Base-by-base conservation (phyloP, 2,113 vertebrate genomes). In the Leptobrachium ailaonicum region DNA sequence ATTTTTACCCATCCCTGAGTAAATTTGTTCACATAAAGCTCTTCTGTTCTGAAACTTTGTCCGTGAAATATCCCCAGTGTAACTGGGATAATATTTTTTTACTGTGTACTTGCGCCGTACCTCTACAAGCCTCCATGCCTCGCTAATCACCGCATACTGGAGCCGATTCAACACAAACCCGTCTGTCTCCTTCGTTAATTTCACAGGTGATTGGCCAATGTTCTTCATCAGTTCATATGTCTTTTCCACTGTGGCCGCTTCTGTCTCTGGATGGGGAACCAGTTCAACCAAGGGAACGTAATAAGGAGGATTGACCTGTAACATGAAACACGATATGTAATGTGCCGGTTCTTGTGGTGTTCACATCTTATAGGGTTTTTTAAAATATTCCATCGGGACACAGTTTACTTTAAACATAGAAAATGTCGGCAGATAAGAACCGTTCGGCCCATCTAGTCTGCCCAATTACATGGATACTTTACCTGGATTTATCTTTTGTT, bases 261-360 rank as follows among this genome's bases (percentile, higher is more conserved):
- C 84, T 0, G 96, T 98, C 85, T 98, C 93, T 1, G 95, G 95
- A 88, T 99, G 98, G 79, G 97, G 98, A 63, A 99, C 94, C 88
- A 99, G 91, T 92, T 99, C 97, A 83, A 99, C 96, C 90, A 99
- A 86, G 0, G 95, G 96, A 11, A 99, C 93, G 13, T 92, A 94
- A 83, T 98, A 99, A 0, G 96, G 96, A 0, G 98, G 98, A 83
- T 99, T 99, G 67, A 99, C 97, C 97, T 99, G 77, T 50, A 69
- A 9, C 80, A 14, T 4, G 43, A 60, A 50, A 80, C 2, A 58
- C 72, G 56, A 67, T n/a, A 69, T 60, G 13, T 14, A 60, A 60
- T 60, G 13, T 10, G 56, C 13, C 9, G 50, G 6, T 54, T 54
- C 11, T 54, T 11, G 6, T 1, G 12, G 12, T 11, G 12, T 54